A percentile compares a stretch with the other conserved stretches of the same genome.
Conservation (phyloP, 2,888 invertebrate species). For the Argyresthia goedartella region DNA sequence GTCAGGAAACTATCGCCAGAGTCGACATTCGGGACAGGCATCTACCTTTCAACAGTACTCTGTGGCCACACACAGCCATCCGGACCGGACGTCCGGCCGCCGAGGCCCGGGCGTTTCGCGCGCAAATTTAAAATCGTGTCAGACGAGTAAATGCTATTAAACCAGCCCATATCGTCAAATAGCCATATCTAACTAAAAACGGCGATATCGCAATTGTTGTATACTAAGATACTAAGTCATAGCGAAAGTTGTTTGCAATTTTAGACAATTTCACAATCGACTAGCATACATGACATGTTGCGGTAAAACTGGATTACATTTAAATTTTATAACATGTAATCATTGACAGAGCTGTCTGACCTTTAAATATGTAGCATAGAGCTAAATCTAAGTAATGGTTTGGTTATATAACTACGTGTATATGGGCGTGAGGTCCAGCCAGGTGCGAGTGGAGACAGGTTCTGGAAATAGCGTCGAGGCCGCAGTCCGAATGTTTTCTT, state of each 20-base stretch:
- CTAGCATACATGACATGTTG: background rate
- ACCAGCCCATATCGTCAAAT: too few relatives aligned
- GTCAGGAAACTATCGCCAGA: too few relatives aligned
- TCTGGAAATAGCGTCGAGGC: background rate
- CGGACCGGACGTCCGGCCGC: too few relatives aligned
- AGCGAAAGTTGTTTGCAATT: conserved; percentile 5
- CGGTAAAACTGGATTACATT: conserved; percentile 3
- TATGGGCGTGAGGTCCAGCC: background rate
- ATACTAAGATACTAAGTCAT: background rate
- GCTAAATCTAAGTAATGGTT: background rate
- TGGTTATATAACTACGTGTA: background rate
- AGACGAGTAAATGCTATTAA: too few relatives aligned
- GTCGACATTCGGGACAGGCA: too few relatives aligned
- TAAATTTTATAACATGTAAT: conserved; percentile 1
- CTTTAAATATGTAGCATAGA: background rate
- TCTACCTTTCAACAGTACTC: too few relatives aligned
- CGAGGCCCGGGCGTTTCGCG: too few relatives aligned
- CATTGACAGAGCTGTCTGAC: background rate
- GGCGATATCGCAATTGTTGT: too few relatives aligned
- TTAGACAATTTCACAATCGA: conserved; percentile 3
- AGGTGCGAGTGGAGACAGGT: background rate
- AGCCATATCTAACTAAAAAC: too few relatives aligned
- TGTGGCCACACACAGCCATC: too few relatives aligned
- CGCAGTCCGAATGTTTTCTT: too few relatives aligned
- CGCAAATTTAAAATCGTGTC: too few relatives aligned